A percentile compares a stretch with the other conserved stretches of the same genome.
Conservation (phyloP, 2,888 invertebrate genomes). For the Rhyacophila evoluta region DNA sequence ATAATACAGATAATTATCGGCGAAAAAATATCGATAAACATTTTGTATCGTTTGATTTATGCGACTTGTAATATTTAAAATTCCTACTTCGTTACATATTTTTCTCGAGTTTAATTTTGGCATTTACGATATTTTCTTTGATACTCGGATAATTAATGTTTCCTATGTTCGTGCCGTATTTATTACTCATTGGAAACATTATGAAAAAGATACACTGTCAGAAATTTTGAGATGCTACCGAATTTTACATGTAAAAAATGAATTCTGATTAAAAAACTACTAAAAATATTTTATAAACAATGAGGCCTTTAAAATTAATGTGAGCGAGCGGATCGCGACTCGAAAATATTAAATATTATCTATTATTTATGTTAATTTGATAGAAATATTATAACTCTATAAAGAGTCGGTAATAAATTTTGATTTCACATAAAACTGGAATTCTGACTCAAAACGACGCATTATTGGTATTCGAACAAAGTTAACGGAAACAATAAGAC, state of each 20-base stretch:
- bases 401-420: background rate
- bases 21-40: too few species aligned
- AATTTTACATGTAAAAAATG: constrained; percentile 1
- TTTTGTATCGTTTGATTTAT: too few species aligned
- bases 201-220: constrained; percentile 3
- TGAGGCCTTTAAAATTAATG: background rate
- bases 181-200: background rate
- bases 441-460: constrained; percentile 8
- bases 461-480: constrained; percentile 12
- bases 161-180: background rate
- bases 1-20: too few species aligned
- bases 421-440: constrained; percentile 26
- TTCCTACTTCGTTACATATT: too few species aligned
- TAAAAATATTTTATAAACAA: constrained; percentile 12
- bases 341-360: constrained; percentile 9
- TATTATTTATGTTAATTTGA: background rate
- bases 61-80: too few species aligned
- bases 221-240: background rate
- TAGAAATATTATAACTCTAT: constrained; percentile 23
- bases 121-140: too few species aligned
- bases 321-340: background rate
- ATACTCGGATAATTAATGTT: background rate
- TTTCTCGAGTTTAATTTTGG: too few species aligned
- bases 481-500: constrained; percentile 26
- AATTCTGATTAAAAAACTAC: background rate